Base-by-base conservation (phyloP, 2,888 invertebrate genomes). In the Brachyptera risi region DNA sequence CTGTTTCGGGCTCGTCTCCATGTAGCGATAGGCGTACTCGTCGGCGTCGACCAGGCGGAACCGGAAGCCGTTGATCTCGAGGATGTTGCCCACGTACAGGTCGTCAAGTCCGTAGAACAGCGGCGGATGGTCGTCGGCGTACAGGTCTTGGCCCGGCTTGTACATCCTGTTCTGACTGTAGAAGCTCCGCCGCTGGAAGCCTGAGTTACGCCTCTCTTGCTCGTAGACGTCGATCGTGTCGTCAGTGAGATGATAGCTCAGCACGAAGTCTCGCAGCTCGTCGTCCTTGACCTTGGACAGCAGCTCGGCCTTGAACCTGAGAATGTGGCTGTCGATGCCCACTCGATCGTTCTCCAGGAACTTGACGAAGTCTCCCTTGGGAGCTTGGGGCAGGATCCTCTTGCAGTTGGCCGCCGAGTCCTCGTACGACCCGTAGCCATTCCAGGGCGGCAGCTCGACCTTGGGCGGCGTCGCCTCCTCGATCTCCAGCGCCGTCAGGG, bases 321-420 rank as follows among this genome's bases (percentile, higher is more conserved):
- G 77, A 42, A 90, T 79, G 66, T 87, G 85, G 63, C 89, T 89
- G 71, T 90, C 86, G 67, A 86, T 81, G 7, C 89, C 89, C 63
- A 83, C 76, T 65, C 85, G 85, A 74, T 93, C 94, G 68, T 88
- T 86, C 71, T 85, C 79, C 60, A 92, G 79, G 70, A 92, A 91
- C 73, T 92, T 92, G 60, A 87, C 82, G 68, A 92, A 88, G 73
- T 93, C 89, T 7, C 81, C 78, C 67, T 85, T 83, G 0, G 90
- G 90, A 1, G 90, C 79, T 72, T 88, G 89, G 0, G 91, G 90
- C 67, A 89, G 83, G 0, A 95, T 84, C 0, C 86, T 86, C 54
- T 85, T 82, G 71, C 94, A 94, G 71, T 93, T 94, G 67, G 88
- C 88, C 7, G 92, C 88, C 0, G 94, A 94, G 72, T 96, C 95